phyloP scores from a whole-genome alignment of 2,797 vertebrate species.

The Tragopan temminckii region DNA sequence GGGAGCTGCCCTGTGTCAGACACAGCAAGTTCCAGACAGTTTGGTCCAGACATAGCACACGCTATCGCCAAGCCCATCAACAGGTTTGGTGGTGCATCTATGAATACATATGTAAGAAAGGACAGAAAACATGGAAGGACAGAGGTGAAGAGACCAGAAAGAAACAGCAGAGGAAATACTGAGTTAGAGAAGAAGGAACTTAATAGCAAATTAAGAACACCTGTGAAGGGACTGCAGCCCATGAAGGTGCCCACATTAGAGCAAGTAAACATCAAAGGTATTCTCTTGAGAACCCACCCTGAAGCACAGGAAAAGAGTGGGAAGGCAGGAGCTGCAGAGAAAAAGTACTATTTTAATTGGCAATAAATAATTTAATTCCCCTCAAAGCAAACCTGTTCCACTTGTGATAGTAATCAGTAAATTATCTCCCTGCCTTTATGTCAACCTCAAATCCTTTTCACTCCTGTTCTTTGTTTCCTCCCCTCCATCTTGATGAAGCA shows the following conservation, averaged over 20 bases:
- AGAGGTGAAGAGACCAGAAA: background rate
- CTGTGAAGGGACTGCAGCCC: background rate
- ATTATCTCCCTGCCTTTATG: background rate
- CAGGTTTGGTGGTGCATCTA: background rate
- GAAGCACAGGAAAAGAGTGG: background rate
- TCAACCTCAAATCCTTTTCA: background rate
- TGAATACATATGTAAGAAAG: accelerated
- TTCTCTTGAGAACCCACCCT: background rate
- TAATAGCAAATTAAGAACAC: background rate
- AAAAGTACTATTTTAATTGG: background rate
- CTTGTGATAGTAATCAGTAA: background rate
- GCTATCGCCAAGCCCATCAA: background rate
- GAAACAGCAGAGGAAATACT: background rate
- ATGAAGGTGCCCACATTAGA: accelerated
- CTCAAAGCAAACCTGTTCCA: background rate
- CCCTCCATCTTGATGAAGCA: background rate
- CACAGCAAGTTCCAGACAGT: background rate
- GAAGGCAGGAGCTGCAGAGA: background rate
- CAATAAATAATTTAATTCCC: background rate
- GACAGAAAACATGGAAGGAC: background rate
- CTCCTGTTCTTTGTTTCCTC: background rate
- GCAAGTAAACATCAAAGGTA: background rate
- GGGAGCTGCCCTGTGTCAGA: background rate
- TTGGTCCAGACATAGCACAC: background rate
- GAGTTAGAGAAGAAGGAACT: accelerated